Percentiles rank a stretch among this genome's conserved stretches.
phyloP scores from a whole-genome alignment of 1,140 invertebrate genomes.

The Mya arenaria region DNA sequence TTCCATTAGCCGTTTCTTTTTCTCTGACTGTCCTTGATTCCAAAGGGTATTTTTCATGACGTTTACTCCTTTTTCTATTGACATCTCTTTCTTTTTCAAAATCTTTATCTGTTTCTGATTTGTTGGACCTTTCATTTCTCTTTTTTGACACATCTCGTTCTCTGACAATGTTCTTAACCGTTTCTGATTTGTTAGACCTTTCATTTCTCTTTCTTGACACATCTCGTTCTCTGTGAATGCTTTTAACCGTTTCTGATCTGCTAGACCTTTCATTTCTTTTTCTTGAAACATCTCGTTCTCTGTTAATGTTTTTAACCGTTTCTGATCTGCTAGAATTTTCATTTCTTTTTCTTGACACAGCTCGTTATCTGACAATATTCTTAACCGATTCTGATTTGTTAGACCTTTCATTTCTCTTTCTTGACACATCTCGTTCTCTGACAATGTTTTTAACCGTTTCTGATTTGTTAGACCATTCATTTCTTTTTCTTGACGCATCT shows the following conservation, averaged over 20 bases:
- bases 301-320: neutral
- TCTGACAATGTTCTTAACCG: neutral
- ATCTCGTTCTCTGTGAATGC: neutral
- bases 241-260: neutral
- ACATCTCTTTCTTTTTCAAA: constrained; percentile 37
- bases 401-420: neutral
- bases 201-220: neutral
- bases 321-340: neutral
- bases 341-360: neutral
- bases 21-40: constrained; percentile 4
- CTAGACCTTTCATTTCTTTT: constrained; percentile 3
- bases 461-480: neutral
- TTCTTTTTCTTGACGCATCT: neutral
- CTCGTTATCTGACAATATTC: neutral
- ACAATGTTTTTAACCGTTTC: no score
- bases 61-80: constrained; percentile 32
- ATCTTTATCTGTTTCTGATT: constrained; percentile 28
- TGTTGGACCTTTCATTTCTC: neutral
- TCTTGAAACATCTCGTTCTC: neutral
- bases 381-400: neutral
- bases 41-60: constrained; percentile 5
- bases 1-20: constrained; percentile 8
- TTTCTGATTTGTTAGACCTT: neutral
- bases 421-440: neutral
- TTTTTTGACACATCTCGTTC: neutral